Evolutionary conservation across 2,888 invertebrate genomes (phyloP).

Genomic region (Nymphalis c-album): DNA sequence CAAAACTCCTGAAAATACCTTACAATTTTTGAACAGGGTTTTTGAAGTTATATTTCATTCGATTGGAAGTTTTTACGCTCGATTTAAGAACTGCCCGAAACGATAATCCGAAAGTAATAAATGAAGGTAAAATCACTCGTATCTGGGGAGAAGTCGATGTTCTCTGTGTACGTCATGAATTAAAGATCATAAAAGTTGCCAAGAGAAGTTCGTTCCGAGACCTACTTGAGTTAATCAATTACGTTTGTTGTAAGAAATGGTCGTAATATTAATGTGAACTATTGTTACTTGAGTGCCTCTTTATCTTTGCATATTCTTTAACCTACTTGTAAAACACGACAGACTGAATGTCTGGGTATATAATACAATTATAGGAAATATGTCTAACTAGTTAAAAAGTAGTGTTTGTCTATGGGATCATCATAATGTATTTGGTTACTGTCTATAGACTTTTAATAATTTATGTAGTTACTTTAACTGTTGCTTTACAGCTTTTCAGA

Average conservation of each 20-base stretch:
- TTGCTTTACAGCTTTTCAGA: no score
- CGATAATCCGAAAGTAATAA: constrained; percentile 26
- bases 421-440: no score
- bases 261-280: constrained; percentile 5
- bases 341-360: no score
- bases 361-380: no score
- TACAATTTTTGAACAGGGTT: background rate
- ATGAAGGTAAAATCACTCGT: constrained; percentile 30
- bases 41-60: constrained; percentile 4
- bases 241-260: background rate
- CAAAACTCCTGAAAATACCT: background rate
- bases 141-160: constrained; percentile 24
- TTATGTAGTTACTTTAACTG: no score
- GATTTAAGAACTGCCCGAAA: constrained; percentile 22
- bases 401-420: no score
- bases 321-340: no score
- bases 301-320: background rate
- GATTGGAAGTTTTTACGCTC: constrained; percentile 15
- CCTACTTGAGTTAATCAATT: constrained; percentile 11
- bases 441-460: no score
- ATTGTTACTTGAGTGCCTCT: background rate
- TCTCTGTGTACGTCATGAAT: constrained; percentile 26
- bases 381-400: no score
- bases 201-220: constrained; percentile 18
- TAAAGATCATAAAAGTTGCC: constrained; percentile 27